Percentiles rank a stretch among this genome's conserved stretches.
Evolutionary conservation across 2,888 invertebrate genomes (phyloP).

Genomic region (Morpho helenor): DNA sequence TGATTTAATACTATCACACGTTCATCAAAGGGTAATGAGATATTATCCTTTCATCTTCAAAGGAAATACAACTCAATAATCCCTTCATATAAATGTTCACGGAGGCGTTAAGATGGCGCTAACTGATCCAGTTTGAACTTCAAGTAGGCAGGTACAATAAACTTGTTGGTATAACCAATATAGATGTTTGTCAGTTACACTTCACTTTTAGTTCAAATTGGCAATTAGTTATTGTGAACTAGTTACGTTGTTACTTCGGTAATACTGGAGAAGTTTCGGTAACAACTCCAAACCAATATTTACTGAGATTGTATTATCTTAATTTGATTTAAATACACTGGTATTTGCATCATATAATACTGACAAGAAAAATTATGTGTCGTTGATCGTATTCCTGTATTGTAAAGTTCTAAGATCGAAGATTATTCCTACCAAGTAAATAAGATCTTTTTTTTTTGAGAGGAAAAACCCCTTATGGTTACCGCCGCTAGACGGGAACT

Average conservation of each 20-base stretch:
- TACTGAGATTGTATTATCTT: too few species aligned
- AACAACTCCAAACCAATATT: neutral
- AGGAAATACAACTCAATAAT: slow-evolving; percentile 34
- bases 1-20: slow-evolving; percentile 1
- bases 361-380: too few species aligned
- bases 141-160: slow-evolving; percentile 46
- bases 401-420: too few species aligned
- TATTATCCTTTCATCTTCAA: slow-evolving; percentile 20
- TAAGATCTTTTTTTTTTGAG: too few species aligned
- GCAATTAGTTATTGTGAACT: slow-evolving; percentile 24
- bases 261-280: neutral
- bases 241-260: slow-evolving; percentile 10
- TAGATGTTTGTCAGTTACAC: slow-evolving; percentile 37
- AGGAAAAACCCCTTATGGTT: too few species aligned
- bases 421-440: too few species aligned
- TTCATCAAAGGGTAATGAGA: slow-evolving; percentile 12
- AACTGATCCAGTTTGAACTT: slow-evolving; percentile 63
- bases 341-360: too few species aligned
- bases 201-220: slow-evolving; percentile 25
- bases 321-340: too few species aligned
- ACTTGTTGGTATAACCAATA: slow-evolving; percentile 53
- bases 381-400: too few species aligned
- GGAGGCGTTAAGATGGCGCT: slow-evolving; percentile 53
- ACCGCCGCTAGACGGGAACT: too few species aligned
- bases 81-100: slow-evolving; percentile 52